Evolutionary conservation across 2,113 vertebrate genomes (phyloP).

Genomic region (Passer domesticus): DNA sequence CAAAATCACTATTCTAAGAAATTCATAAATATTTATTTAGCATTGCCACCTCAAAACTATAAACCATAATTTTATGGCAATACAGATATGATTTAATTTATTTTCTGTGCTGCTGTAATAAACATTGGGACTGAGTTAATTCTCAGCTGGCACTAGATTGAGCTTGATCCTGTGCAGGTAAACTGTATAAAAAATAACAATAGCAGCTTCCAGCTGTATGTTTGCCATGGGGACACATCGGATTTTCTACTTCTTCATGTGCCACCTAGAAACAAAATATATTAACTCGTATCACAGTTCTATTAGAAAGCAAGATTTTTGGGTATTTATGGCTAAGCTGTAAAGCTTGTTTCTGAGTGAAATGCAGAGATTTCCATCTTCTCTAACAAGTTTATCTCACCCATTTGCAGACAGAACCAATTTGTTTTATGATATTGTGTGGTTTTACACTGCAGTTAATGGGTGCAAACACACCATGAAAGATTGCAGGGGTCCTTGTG

Average conservation of each 20-base stretch:
- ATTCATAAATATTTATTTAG: background rate
- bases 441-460: background rate
- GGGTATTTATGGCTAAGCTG: conserved; percentile 42
- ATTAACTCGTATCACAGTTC: conserved; percentile 45
- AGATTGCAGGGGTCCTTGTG: background rate
- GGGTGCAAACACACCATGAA: background rate
- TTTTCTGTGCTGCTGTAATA: background rate
- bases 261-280: conserved; percentile 35
- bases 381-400: conserved; percentile 18
- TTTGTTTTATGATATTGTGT: background rate
- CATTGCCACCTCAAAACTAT: background rate
- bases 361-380: conserved; percentile 27
- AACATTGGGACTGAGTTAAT: background rate
- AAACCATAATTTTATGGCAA: background rate
- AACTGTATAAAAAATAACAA: background rate
- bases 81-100: background rate
- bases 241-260: background rate
- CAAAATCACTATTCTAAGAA: background rate
- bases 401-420: conserved; percentile 30
- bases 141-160: background rate
- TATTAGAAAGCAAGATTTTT: conserved; percentile 55
- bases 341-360: conserved; percentile 40
- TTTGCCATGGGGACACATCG: background rate
- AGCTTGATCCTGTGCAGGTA: background rate
- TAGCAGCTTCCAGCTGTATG: background rate